Base-by-base conservation (phyloP, 2,888 invertebrate species). In the Apotomis capreana region DNA sequence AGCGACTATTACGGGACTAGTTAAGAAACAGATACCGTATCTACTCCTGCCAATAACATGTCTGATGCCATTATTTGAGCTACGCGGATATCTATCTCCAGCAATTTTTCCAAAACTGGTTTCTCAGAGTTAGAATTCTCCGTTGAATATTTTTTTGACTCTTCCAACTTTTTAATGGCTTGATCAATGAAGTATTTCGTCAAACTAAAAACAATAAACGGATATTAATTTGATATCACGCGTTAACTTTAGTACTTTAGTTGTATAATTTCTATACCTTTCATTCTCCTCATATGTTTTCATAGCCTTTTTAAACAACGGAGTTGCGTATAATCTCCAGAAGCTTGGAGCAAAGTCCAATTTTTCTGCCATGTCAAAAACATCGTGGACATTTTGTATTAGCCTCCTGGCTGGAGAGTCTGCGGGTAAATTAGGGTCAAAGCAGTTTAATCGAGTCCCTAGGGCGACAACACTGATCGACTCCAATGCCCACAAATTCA, bases 31-130 rank as follows among this genome's bases (percentile, higher is more conserved):
- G 76, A 89, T 86, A 96, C 96, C 74, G 96, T 95, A 84, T 96
- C 96, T 9, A 95, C 92, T 62, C 96, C 96, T 36, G 95, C 95
- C 60, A 94, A 91, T 54, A 96, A 79, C 94, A 96, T 94, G 78
- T 96, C 96, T 75, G 94, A 87, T 2, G 95, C 95, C 94, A 96
- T 95, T 12, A 95, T 91, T 26, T 94, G 81, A 0, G 96, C 96
- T 3, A 94, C 86, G 68, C 94, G 87, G 78, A 94, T 92, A 79
- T 95, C 94, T 5, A 94, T 91, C 65, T 91, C 92, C 0, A 95
- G 81, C 37, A 96, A 82, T 78, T 95, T 95, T 78, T 95, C 95
- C 69, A 96, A 84, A 58, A 96, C 89, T 75, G 95, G 95, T 69
- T 91, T 89, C 68, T 91, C 87, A n/a, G 67, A 40, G 40, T 71